Evolutionary conservation across 2,113 vertebrate species (phyloP).

Genomic region (Rynchops niger): DNA sequence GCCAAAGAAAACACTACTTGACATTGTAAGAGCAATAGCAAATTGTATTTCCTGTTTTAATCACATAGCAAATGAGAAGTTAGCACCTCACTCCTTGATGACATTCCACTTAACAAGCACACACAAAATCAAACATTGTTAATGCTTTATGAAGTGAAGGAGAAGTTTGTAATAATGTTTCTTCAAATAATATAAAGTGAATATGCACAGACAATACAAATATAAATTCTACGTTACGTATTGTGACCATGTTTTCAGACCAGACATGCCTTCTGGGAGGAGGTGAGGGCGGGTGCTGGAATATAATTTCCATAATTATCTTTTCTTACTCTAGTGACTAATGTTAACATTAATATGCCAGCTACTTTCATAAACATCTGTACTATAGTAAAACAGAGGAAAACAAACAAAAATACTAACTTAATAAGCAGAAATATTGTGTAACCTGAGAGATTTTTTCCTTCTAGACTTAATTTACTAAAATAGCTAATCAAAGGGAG

Average conservation of each 20-base stretch:
- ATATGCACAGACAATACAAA: neutral
- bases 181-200: neutral
- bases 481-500: neutral
- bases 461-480: neutral
- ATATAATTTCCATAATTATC: neutral
- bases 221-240: neutral
- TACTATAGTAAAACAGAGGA: neutral
- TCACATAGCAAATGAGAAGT: neutral
- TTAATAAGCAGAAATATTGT: neutral
- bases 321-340: neutral
- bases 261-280: neutral
- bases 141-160: neutral
- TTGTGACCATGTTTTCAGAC: rapidly evolving
- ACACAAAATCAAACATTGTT: neutral
- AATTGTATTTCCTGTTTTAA: neutral
- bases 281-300: neutral
- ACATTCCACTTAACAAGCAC: neutral
- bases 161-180: neutral
- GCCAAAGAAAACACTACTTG: neutral
- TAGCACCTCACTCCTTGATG: no score
- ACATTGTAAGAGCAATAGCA: neutral
- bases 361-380: neutral
- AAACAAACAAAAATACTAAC: neutral
- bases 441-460: neutral
- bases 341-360: neutral